These are phyloP conservation scores for Noctua comes DNA, from an alignment of 2,888 invertebrate genomes.

Conservation along the genomic window DNA sequence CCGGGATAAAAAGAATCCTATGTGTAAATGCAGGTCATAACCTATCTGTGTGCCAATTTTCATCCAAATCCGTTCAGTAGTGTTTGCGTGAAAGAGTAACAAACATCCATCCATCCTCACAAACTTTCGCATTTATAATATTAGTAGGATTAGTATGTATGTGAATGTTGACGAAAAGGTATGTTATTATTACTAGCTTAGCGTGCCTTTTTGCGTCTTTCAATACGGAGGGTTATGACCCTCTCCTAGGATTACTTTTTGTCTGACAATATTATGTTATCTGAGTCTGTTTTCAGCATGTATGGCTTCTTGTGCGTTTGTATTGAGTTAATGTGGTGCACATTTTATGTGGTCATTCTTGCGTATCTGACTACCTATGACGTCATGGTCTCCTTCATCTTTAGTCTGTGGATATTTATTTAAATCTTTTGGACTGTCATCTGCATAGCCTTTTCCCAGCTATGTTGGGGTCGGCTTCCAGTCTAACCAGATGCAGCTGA, in stretches of 20 bases:
- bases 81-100: no score
- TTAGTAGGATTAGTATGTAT: not conserved
- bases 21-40: no score
- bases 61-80: no score
- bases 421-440: no score
- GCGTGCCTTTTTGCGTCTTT: not conserved
- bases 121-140: not conserved
- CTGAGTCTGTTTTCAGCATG: not conserved
- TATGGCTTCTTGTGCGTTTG: not conserved
- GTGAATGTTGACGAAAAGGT: not conserved
- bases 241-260: not conserved
- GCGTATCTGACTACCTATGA: not conserved
- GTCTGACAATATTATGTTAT: not conserved
- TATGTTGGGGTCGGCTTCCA: no score
- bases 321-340: not conserved
- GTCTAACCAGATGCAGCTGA: no score
- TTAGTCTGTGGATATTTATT: no score
- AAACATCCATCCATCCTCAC: no score
- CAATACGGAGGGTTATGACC: not conserved
- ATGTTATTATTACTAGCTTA: constrained; percentile 4
- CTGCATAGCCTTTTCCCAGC: no score
- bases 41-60: no score
- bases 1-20: no score
- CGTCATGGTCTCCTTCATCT: not conserved
- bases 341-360: not conserved